Evolutionary conservation across 1,140 invertebrate species (phyloP), one percentile per base, ranked within the genome.

Genomic region (Drosophila orosa): DNA sequence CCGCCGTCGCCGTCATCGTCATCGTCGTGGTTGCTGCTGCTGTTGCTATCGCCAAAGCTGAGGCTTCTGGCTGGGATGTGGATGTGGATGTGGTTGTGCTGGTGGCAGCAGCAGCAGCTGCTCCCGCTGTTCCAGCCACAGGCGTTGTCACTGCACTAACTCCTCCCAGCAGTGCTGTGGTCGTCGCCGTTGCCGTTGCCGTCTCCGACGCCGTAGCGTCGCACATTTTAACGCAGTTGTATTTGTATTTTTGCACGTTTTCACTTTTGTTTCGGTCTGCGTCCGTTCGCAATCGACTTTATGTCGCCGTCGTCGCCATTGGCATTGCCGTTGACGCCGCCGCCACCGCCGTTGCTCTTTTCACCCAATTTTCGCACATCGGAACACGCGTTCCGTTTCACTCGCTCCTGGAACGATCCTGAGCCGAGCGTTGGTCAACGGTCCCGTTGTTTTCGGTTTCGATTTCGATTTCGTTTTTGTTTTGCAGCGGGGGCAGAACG

Each of bases 261-360:
- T 89, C 80, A 90, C 85, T 90, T 90, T 89, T 85, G 76, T 85
- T 89, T 89, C 58, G 68, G 60, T 63, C 60, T 60, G 60, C 56
- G 60, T 63, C 60, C 55, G 55, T 63, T 63, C 55, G 60, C 60
- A 63, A 62, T 59, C 60, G 33, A 39, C 54, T 63, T n/a, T 63
- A 58, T 27, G 60, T 59, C 54, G 55, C 17, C 55, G 54, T 31
- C 60, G 60, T 27, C 35, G 27, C 27, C 27, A 17, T 27, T 39
- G 25, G 3, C 44, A 25, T 47, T 25, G 24, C 24, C 45, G 24
- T 48, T 17, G n/a, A 25, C 45, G n/a, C 29, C 47, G 47, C 12
- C 47, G 60, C 60, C 60, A 22, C 25, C 27, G 55, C 19, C 35
- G 60, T 55, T 22, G 22, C 47, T 24, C 47, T 73, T 31, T 22